Conservation (phyloP, 2,797 vertebrate genomes). For the Mareca strepera region DNA sequence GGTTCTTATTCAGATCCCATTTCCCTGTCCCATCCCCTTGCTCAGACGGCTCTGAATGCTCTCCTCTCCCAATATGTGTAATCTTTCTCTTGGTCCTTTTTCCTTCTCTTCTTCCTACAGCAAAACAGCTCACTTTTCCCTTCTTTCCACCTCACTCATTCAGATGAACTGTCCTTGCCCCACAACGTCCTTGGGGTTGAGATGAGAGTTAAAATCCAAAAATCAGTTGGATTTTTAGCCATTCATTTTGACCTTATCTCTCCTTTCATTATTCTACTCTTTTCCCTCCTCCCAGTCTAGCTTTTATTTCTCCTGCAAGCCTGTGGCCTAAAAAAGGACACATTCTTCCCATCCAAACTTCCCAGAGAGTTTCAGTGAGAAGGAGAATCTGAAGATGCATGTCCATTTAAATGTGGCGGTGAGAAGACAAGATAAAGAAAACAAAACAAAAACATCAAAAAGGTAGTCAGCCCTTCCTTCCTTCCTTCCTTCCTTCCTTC, state of each 20-base stretch:
- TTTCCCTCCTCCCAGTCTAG: not conserved
- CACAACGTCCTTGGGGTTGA: not conserved
- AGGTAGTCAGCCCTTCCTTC: not conserved
- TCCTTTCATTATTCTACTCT: not conserved
- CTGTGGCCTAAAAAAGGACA: not conserved
- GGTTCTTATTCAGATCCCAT: not conserved
- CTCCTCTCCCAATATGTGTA: fast-evolving
- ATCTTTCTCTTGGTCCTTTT: not conserved
- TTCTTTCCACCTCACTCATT: not conserved
- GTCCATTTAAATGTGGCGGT: not conserved
- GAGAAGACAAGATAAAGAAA: not conserved
- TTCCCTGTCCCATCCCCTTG: not conserved
- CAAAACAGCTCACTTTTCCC: not conserved
- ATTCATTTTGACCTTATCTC: not conserved
- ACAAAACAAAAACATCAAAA: not conserved
- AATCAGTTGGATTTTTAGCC: not conserved
- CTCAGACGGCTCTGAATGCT: not conserved
- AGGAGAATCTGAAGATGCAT: not conserved
- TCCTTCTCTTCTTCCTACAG: not conserved
- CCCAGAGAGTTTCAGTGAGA: not conserved
- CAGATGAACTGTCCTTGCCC: not conserved
- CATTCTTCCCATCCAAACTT: not conserved
- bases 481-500: too few relatives aligned
- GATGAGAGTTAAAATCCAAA: not conserved
- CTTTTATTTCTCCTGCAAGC: not conserved